phyloP scores from a whole-genome alignment of 2,113 vertebrate species.

The Plestiodon gilberti region DNA sequence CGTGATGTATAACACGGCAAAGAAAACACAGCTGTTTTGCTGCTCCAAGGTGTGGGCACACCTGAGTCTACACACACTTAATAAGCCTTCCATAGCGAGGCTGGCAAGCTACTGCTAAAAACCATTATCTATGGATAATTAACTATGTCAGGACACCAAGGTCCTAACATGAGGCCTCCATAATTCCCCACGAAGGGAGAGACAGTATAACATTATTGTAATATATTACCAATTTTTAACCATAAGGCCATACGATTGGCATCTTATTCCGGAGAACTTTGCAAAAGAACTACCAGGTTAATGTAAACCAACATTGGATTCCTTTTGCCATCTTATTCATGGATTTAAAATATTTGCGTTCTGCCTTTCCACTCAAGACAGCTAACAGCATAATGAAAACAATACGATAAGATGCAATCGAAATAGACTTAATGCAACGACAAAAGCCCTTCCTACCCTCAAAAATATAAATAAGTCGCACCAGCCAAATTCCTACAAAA shows the following conservation, averaged over 20 bases:
- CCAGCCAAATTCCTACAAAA: no score
- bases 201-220: constrained; percentile 69
- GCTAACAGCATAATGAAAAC: no score
- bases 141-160: constrained; percentile 78
- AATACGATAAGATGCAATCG: no score
- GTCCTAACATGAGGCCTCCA: constrained; percentile 74
- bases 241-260: constrained; percentile 57
- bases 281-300: neutral
- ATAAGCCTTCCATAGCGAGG: constrained; percentile 66
- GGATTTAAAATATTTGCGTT: no score
- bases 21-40: constrained; percentile 80
- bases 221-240: constrained; percentile 68
- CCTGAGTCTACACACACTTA: constrained; percentile 73
- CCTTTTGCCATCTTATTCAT: neutral
- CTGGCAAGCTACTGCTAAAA: constrained; percentile 63
- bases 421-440: no score
- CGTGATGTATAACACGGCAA: constrained; percentile 77
- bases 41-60: constrained; percentile 69
- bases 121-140: constrained; percentile 81
- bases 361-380: no score
- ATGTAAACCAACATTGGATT: constrained; percentile 41
- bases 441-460: no score
- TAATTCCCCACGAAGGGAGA: constrained; percentile 71
- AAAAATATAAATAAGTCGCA: no score
- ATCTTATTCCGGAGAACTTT: constrained; percentile 51